Base-by-base conservation (phyloP, 2,113 vertebrate genomes). In the Morone chrysops region DNA sequence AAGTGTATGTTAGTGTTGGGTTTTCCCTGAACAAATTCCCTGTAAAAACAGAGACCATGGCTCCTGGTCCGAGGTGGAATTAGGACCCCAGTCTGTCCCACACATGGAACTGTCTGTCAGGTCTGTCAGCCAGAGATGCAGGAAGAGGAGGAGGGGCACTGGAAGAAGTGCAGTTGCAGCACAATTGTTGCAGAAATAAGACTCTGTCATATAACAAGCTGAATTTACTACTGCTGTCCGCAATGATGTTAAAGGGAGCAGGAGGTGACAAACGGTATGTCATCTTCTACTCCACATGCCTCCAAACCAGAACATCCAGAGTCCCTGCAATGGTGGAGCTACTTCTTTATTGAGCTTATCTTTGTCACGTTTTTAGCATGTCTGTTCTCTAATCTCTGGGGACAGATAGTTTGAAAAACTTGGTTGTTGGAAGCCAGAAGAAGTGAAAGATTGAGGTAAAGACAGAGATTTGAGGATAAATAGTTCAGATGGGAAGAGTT, bases 41-140 rank as follows among this genome's bases (percentile, higher is more conserved):
- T 75, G 67, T 83, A 87, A 87, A 91, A 92, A 72, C 69, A 59
- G 61, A 84, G 70, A 81, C 25, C 48, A 31, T 81, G 70, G 75
- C 67, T 74, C 51, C 43, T 66, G 31, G 59, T 69, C 74, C 6
- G 8, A 50, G 17, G 71, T 71, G 43, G 65, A 70, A 78, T 74
- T 81, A 72, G 62, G 51, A 70, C 25, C 40, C 45, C 73, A 8
- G 67, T 56, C 79, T 69, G 82, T 67, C 75, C 43, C 70, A 61
- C 93, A 94, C 86, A 90, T 92, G 93, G 83, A 75, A 79, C 88
- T 91, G 92, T 93, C 88, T 47, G 70, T 94, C 91, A 92, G 75
- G 41, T 72, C 60, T 62, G 51, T 81, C 73, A 51, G 72, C 53
- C 60, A 13, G 20, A 61, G 56, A 36, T 18, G 75, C 12, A 63